Evolutionary conservation across 1,140 invertebrate species (phyloP).

Genomic region (Euwallacea similis): DNA sequence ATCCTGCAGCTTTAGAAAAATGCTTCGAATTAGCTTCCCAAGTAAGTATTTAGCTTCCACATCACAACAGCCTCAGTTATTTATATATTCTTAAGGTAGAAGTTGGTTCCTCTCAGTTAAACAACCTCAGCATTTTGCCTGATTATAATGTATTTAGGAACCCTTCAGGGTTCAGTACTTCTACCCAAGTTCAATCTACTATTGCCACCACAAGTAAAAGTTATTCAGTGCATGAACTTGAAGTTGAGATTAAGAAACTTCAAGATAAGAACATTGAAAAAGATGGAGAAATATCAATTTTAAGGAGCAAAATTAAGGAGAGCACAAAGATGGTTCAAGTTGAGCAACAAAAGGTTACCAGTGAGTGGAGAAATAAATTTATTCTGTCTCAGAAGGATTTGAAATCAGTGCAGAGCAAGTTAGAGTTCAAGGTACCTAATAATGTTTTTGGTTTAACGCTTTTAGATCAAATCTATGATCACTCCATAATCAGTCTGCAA

Average conservation of each 20-base stretch:
- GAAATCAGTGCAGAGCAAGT: conserved; percentile 42
- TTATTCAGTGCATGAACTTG: conserved; percentile 20
- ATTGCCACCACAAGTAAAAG: conserved; percentile 11
- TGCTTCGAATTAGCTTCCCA: conserved; percentile 43
- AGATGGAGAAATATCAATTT: conserved; percentile 45
- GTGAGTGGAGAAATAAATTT: conserved; percentile 45
- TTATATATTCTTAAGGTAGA: not conserved
- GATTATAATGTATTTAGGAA: conserved; percentile 44
- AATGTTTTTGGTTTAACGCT: too few relatives aligned
- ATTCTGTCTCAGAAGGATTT: conserved; percentile 38
- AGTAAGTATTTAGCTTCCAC: conserved; percentile 19
- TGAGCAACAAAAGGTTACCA: conserved; percentile 40
- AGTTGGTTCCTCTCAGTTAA: not conserved
- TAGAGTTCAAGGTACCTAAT: conserved; percentile 45
- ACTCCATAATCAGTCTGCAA: not conserved
- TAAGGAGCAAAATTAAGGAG: conserved; percentile 42
- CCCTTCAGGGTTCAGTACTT: conserved; percentile 33
- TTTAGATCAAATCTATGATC: not conserved
- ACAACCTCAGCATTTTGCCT: conserved; percentile 1
- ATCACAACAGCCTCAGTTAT: not conserved
- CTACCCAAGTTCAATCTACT: conserved; percentile 38
- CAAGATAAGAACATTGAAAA: conserved; percentile 41
- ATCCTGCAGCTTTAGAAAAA: conserved; percentile 41
- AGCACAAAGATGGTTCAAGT: conserved; percentile 21
- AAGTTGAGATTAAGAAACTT: conserved; percentile 36